phyloP scores from a whole-genome alignment of 2,113 vertebrate species.

The Rhinoderma darwinii region DNA sequence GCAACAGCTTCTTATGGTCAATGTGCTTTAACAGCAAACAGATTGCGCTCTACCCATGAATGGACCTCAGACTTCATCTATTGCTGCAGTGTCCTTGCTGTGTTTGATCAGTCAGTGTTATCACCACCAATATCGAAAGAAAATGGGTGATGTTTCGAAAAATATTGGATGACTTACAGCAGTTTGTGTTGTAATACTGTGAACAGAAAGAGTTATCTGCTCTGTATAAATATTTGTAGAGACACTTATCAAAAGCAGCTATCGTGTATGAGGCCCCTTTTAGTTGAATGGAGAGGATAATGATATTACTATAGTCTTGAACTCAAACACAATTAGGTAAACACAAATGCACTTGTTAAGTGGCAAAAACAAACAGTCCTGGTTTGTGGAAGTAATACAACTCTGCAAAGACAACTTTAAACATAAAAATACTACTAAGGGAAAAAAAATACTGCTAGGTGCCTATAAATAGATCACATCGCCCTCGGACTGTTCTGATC shows the following conservation, averaged over 20 bases:
- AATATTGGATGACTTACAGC: conserved; percentile 37
- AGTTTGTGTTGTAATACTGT: conserved; percentile 32
- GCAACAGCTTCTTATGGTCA: conserved; percentile 3
- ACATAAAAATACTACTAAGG: background rate
- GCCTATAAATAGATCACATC: background rate
- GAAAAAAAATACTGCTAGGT: background rate
- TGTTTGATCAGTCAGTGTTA: conserved; percentile 38
- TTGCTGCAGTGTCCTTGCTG: conserved; percentile 42
- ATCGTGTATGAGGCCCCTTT: conserved; percentile 36
- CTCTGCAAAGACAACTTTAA: background rate
- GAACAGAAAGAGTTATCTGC: conserved; percentile 46
- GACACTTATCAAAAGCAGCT: conserved; percentile 32
- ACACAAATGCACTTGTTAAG: conserved; percentile 43
- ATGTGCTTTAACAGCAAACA: conserved; percentile 23
- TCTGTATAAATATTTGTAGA: conserved; percentile 57
- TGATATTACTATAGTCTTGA: conserved; percentile 35
- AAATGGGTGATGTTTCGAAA: background rate
- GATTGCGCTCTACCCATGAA: conserved; percentile 1
- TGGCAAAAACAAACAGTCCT: conserved; percentile 42
- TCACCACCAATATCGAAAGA: conserved; percentile 17
- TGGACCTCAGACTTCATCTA: conserved; percentile 25
- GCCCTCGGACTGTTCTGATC: background rate
- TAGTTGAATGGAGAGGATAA: conserved; percentile 35
- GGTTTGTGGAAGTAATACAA: conserved; percentile 3
- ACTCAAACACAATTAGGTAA: conserved; percentile 42